phyloP scores from a whole-genome alignment of 2,888 invertebrate species.

The Himalopsyche anomala region DNA sequence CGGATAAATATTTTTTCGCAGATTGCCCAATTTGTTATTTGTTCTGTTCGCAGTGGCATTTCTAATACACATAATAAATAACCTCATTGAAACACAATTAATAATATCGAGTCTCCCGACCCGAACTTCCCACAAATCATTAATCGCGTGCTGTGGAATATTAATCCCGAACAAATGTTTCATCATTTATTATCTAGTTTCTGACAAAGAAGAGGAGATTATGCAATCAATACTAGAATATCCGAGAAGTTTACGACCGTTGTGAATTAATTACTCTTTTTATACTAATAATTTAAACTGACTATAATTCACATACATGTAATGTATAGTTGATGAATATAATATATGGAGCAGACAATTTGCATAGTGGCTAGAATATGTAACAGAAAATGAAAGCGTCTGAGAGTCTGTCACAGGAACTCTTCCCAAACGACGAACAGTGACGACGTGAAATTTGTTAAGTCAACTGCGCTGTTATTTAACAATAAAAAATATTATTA shows the following conservation, averaged over 20 bases:
- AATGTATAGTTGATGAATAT: too few relatives aligned
- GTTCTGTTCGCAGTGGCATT: conserved; percentile 2
- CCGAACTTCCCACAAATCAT: conserved; percentile 50
- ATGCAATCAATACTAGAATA: conserved; percentile 27
- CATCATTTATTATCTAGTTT: conserved; percentile 46
- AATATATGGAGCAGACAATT: too few relatives aligned
- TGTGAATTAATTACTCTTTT: conserved; percentile 7
- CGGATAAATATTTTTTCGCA: neutral
- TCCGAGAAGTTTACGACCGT: neutral
- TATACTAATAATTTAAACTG: too few relatives aligned
- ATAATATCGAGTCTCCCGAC: conserved; percentile 22
- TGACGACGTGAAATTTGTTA: too few relatives aligned
- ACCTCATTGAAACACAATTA: conserved; percentile 22
- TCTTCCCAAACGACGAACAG: too few relatives aligned
- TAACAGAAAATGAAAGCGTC: too few relatives aligned
- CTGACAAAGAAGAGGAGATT: conserved; percentile 11
- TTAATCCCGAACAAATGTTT: conserved; percentile 51
- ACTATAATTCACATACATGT: too few relatives aligned
- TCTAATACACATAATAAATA: conserved; percentile 34
- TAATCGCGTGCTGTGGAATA: conserved; percentile 50
- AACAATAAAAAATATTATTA: too few relatives aligned
- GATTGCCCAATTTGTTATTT: conserved; percentile 9
- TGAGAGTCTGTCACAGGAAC: too few relatives aligned
- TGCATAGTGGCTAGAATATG: too few relatives aligned
- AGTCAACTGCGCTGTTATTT: too few relatives aligned